Evolutionary conservation across 1,140 invertebrate genomes (phyloP), one percentile per base, ranked within the genome.

Genomic region (Hyphantria cunea): DNA sequence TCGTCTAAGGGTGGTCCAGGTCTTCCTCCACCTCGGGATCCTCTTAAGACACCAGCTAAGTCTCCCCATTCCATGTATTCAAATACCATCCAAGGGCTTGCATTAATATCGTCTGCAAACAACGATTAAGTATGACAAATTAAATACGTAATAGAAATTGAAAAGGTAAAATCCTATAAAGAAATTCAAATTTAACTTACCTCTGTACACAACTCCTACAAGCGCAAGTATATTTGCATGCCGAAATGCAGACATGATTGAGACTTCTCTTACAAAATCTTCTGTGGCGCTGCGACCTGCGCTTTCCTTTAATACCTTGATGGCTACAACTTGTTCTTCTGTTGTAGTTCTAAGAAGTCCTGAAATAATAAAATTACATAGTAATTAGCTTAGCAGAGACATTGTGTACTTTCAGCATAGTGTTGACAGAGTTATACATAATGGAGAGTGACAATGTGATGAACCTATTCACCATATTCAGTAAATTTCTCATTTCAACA

Each of bases 11-110:
- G 66, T 0, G 92, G 92, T 39, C 92, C 91, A 3, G 78, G 67
- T 51, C 85, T 72, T 63, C 86, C 80, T n/a, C 87, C 81, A 0
- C 82, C 80, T 33, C 88, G 84, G 0, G 92, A 93, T 55, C 95
- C 96, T 48, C 97, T 88, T 7, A 98, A 82, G 0, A 98, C 93
- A 60, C 96, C 95, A 0, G 96, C 95, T 42, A 98, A 90, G 81
- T 98, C 97, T 0, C 97, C 97, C 84, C 95, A 94, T 13, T 95
- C 93, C 97, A 98, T 98, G 75, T 94, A 98, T 81, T 98, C 97
- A 80, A 98, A 98, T 2, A 98, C 94, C 96, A 98, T 97, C 94
- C 96, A 98, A 0, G 97, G 97, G 66, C 93, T 94, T 31, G 93
- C 92, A 7, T 87, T 92, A 0, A 91, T 91, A 50, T 96, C 96